These are phyloP conservation scores for Dorcus hopei DNA, from an alignment of 2,888 invertebrate species.

Conservation along the genomic window DNA sequence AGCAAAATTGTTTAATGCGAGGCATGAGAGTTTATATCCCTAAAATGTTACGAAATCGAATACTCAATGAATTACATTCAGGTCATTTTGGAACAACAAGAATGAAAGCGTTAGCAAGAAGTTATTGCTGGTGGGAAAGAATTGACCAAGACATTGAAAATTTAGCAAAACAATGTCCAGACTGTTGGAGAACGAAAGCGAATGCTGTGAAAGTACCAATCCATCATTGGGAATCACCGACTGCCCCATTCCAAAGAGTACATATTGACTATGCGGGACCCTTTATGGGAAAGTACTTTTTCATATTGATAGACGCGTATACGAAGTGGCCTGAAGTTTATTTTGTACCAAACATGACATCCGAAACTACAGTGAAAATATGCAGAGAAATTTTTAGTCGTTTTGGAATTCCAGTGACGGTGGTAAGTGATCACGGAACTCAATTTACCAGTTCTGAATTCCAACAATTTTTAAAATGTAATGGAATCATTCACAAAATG, in stretches of 20 bases:
- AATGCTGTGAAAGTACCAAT: slow-evolving; percentile 13
- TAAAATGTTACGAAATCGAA: no score
- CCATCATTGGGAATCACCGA: slow-evolving; percentile 25
- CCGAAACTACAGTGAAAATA: slow-evolving; percentile 18
- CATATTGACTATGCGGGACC: slow-evolving; percentile 27
- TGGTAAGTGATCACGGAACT: slow-evolving; percentile 31
- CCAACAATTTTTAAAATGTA: slow-evolving; percentile 12
- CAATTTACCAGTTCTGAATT: slow-evolving; percentile 28
- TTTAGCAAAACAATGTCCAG: no score
- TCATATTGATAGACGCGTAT: slow-evolving; percentile 25
- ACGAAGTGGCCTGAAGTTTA: slow-evolving; percentile 28
- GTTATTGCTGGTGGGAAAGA: no score
- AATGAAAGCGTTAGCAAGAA: no score
- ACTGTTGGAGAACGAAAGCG: slow-evolving; percentile 17
- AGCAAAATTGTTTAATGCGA: no score
- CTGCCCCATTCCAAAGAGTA: slow-evolving; percentile 23
- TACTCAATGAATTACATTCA: no score
- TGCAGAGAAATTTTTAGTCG: slow-evolving; percentile 23
- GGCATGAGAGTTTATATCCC: no score
- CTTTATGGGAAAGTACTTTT: slow-evolving; percentile 21
- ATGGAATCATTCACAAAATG: slow-evolving; percentile 15
- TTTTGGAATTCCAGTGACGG: slow-evolving; percentile 28
- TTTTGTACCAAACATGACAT: slow-evolving; percentile 21
- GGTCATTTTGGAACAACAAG: no score
- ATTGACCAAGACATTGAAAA: no score